Base-by-base conservation (phyloP, 1,140 invertebrate species). In the Tribolium madens region DNA sequence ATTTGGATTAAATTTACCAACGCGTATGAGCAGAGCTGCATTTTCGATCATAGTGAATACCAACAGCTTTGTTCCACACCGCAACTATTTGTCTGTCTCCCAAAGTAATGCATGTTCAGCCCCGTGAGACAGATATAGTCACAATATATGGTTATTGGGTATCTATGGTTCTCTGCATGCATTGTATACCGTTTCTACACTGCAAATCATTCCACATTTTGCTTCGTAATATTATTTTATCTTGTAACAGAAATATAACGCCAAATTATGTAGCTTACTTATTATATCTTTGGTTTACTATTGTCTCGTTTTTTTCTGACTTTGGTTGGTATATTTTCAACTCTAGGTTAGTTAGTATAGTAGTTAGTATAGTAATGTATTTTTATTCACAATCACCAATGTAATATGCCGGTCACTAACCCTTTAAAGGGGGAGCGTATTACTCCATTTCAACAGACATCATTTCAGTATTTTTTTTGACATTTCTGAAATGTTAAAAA, bases 141-240 rank as follows among this genome's bases (percentile, higher is more conserved):
- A 75, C 79, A 79, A 84, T 83, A 82, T 84, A 83, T 83, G 81
- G 83, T 83, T 83, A 83, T 83, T 82, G 83, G 81, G 70, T 81
- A 80, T 80, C 76, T 82, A 84, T 83, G 79, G 79, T 64, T 73
- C 78, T 78, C 42, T 64, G 75, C 77, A 78, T 82, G 60, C 78
- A 77, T 78, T 77, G 76, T 76, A 80, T 78, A 69, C 76, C 64
- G 31, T 76, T 71, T 78, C 75, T 78, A 79, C 71, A 75, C 75
- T 78, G 68, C 79, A 80, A 81, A 77, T 79, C 77, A 81, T 80
- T 72, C 75, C 50, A 70, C 74, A 79, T 78, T 60, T 75, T 73
- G 76, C 17, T 50, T 73, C 13, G 57, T 47, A 74, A 71, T 52
- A 47, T 72, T n/a, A 72, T 33, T 72, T 50, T 17, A 72, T 13